A percentile compares a stretch with the other conserved stretches of the same genome.
phyloP scores from a whole-genome alignment of 2,888 invertebrate genomes.

The Macropis europaea region DNA sequence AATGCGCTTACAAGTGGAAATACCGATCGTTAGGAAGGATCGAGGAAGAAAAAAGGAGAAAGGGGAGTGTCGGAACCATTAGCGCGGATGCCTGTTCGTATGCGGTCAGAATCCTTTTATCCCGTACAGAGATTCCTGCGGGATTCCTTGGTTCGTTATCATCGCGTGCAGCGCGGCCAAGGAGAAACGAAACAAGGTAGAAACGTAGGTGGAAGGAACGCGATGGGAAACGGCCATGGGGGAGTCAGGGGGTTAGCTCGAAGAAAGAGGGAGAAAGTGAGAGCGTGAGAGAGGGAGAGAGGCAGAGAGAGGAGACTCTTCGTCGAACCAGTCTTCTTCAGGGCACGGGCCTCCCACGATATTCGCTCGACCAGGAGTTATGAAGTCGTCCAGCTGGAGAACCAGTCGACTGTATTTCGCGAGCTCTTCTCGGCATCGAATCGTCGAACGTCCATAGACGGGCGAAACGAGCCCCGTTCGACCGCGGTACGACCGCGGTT shows the following conservation, averaged over 20 bases:
- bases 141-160: conserved; percentile 73
- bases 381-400: conserved; percentile 74
- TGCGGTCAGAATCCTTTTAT: conserved; percentile 72
- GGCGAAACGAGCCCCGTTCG: no score
- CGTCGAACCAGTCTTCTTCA: conserved; percentile 57
- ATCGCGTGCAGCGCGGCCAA: conserved; percentile 67
- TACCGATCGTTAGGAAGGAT: conserved; percentile 61
- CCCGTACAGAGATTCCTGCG: conserved; percentile 70
- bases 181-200: conserved; percentile 41
- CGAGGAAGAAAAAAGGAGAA: conserved; percentile 37
- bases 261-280: conserved; percentile 4
- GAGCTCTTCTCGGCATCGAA: conserved; percentile 43
- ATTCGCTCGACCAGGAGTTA: conserved; percentile 69
- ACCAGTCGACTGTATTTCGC: conserved; percentile 72
- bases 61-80: conserved; percentile 73
- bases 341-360: conserved; percentile 72
- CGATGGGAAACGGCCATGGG: conserved; percentile 47
- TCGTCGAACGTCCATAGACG: no score
- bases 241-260: not conserved
- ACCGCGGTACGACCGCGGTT: no score
- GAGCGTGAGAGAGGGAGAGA: conserved; percentile 2
- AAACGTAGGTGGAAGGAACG: conserved; percentile 38
- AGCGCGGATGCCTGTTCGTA: conserved; percentile 73
- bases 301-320: conserved; percentile 44
- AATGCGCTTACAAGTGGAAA: conserved; percentile 56